phyloP scores from a whole-genome alignment of 2,113 vertebrate genomes.

The Phalacrocorax pelagicus region DNA sequence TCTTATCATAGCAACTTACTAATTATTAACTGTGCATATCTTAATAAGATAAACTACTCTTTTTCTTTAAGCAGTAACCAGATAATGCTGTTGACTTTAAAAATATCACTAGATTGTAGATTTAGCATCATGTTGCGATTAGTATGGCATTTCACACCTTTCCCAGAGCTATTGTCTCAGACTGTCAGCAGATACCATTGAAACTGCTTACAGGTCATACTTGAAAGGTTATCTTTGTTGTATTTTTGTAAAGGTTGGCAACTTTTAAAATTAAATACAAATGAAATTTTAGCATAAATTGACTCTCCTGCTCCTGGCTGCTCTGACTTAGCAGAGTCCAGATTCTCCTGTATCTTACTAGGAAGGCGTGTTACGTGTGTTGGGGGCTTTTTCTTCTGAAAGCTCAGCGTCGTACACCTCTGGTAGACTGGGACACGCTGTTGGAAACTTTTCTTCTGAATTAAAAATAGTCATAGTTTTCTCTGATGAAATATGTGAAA shows the following conservation, averaged over 20 bases:
- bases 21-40: background rate
- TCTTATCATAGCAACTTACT: background rate
- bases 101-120: background rate
- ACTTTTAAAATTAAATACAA: background rate
- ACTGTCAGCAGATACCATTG: background rate
- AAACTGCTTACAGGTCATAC: background rate
- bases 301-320: background rate
- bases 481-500: background rate
- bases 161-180: background rate
- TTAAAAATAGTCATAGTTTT: background rate
- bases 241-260: background rate
- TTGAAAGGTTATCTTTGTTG: background rate
- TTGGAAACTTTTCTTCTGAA: background rate
- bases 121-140: background rate
- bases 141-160: background rate
- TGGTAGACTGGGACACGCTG: background rate
- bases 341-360: background rate
- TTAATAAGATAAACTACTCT: background rate
- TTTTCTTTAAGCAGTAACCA: background rate
- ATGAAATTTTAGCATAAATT: background rate
- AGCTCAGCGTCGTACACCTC: background rate
- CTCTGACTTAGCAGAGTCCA: background rate
- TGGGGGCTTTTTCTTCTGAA: background rate
- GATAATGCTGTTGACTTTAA: background rate
- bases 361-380: background rate